These are phyloP conservation scores for Heliornis fulica DNA, from an alignment of 2,113 vertebrate species.

Conservation along the genomic window DNA sequence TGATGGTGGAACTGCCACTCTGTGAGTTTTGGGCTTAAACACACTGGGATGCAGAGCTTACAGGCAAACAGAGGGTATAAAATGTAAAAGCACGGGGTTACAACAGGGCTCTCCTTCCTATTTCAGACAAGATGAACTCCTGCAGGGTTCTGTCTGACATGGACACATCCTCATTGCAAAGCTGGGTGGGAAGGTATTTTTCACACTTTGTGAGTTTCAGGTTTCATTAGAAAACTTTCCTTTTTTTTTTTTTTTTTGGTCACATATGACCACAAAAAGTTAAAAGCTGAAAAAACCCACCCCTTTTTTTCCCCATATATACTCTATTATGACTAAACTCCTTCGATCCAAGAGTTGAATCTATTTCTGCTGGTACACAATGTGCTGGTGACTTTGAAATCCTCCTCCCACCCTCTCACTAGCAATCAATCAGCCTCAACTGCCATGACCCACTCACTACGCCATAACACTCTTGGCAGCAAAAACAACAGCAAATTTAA, in stretches of 20 bases:
- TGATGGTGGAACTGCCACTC: background rate
- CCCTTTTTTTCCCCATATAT: background rate
- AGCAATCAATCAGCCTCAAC: background rate
- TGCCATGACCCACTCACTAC: rapidly evolving
- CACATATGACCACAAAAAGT: background rate
- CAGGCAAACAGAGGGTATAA: background rate
- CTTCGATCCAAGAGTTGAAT: background rate
- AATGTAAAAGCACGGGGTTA: background rate
- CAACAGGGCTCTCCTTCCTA: background rate
- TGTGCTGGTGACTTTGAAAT: background rate
- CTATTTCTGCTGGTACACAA: background rate
- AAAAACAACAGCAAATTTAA: background rate
- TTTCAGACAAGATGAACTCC: background rate
- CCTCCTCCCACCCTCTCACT: background rate
- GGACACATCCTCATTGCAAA: background rate
- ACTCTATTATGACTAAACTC: background rate
- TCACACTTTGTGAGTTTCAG: background rate
- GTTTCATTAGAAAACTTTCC: background rate
- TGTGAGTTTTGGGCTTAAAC: background rate
- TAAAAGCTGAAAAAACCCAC: background rate
- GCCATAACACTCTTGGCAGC: background rate
- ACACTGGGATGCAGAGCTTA: background rate
- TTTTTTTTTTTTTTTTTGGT: background rate
- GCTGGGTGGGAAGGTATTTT: background rate
- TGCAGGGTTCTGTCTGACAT: background rate